Base-by-base conservation (phyloP, 2,888 invertebrate species). In the Thalpophila matura region DNA sequence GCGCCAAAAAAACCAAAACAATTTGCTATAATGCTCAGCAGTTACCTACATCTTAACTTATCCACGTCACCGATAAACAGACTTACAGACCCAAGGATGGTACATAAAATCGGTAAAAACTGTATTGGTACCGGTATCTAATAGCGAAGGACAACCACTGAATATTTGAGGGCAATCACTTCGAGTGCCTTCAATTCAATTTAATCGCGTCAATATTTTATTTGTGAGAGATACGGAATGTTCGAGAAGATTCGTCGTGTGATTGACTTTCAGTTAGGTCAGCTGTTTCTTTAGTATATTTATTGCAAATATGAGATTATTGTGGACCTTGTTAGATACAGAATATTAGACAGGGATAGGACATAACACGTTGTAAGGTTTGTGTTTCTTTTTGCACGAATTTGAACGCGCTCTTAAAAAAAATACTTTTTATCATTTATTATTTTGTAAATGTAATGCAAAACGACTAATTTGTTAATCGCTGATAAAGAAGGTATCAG, bases 141-240 rank as follows among this genome's bases (percentile, higher is more conserved):
- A 77, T 62, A 45, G 61, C 27, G 10, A 31, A 37, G 57, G 65
- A 68, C 63, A 51, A 22, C 46, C 43, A 7, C 61, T 79, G 71
- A 78, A 79, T 78, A 74, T 78, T 78, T 79, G 63, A 78, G 37
- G 49, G 61, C 74, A 78, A 74, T 78, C 77, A 55, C 45, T 55
- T 38, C 22, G 64, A 77, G 79, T 78, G 71, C 40, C 59, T 69
- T 78, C 67, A 66, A 74, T 78, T 74, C 74, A 73, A 61, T 71
- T 76, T 65, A 76, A 74, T 60, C 61, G 64, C 58, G 54, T 79
- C 62, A 62, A 78, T 78, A 78, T 76, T 78, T 76, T 76, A 78
- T 76, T 68, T 35, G 57, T 43, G 42, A 37, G 45, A 53, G 43
- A 58, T 54, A 53, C 45, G 57, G 55, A 43, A 38, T 51, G 47